Conservation (phyloP, 2,888 invertebrate species). For the Luperina testacea region DNA sequence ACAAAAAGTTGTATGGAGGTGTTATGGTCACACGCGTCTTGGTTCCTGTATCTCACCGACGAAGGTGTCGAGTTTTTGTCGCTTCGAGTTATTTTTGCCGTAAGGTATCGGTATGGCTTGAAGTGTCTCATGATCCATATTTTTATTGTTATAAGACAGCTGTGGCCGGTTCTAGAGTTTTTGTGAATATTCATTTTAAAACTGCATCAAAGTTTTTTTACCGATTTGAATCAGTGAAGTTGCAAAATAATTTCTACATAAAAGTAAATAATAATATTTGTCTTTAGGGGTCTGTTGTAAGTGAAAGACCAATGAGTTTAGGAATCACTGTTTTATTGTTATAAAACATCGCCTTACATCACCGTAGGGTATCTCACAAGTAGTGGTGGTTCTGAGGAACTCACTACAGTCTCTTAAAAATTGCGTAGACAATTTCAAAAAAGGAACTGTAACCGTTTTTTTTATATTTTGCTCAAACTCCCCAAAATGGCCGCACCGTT, state of each 20-base stretch:
- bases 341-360: too few species aligned
- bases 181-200: neutral
- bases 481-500: constrained; percentile 21
- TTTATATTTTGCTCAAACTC: constrained; percentile 8
- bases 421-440: constrained; percentile 14
- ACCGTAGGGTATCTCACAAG: too few species aligned
- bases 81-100: constrained; percentile 34
- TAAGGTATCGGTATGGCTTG: constrained; percentile 9
- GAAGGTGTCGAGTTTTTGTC: constrained; percentile 56
- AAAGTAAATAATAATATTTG: neutral
- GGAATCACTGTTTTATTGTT: too few species aligned
- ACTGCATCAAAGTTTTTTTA: neutral
- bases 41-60: constrained; percentile 48
- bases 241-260: neutral
- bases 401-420: constrained; percentile 2
- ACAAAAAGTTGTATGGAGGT: constrained; percentile 52
- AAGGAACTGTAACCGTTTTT: constrained; percentile 6
- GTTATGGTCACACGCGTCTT: constrained; percentile 57
- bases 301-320: too few species aligned
- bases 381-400: too few species aligned
- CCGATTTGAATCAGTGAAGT: neutral
- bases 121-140: constrained; percentile 3
- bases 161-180: neutral
- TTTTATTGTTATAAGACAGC: constrained; percentile 15
- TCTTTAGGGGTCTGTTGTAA: too few species aligned